Evolutionary conservation across 2,113 vertebrate genomes (phyloP).

Genomic region (Emydocephalus ijimae): DNA sequence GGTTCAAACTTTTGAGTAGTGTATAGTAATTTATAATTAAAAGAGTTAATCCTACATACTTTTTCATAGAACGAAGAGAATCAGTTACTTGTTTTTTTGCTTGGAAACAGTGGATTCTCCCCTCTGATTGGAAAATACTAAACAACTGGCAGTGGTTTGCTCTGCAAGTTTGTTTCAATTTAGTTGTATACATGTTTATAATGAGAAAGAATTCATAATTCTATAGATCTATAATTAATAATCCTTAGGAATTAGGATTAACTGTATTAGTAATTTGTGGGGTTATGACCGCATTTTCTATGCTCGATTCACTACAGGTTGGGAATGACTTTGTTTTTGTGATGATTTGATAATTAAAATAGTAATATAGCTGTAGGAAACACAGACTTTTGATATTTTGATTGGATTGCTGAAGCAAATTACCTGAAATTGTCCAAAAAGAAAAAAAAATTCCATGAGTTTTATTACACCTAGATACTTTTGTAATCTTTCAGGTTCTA

Average conservation of each 20-base stretch:
- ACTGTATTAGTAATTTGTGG: not conserved
- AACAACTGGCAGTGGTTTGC: not conserved
- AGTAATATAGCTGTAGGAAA: not conserved
- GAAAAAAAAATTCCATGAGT: not conserved
- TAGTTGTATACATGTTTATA: not conserved
- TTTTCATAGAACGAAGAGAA: too few relatives aligned
- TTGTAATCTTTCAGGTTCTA: not conserved
- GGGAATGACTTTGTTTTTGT: not conserved
- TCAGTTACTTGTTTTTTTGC: not conserved
- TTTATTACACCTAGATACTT: not conserved
- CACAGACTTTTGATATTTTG: not conserved
- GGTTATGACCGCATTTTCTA: not conserved
- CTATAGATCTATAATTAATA: too few relatives aligned
- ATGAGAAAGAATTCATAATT: not conserved
- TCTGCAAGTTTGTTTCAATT: too few relatives aligned
- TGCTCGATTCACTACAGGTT: not conserved
- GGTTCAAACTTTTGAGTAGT: not conserved
- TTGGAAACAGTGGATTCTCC: not conserved
- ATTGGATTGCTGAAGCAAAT: not conserved
- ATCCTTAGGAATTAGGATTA: not conserved
- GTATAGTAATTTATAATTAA: not conserved
- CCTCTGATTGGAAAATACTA: not conserved
- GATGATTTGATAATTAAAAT: not conserved
- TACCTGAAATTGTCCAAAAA: not conserved
- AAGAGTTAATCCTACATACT: not conserved